Evolutionary conservation across 2,797 vertebrate genomes (phyloP).

Genomic region (Gambelia wislizenii): DNA sequence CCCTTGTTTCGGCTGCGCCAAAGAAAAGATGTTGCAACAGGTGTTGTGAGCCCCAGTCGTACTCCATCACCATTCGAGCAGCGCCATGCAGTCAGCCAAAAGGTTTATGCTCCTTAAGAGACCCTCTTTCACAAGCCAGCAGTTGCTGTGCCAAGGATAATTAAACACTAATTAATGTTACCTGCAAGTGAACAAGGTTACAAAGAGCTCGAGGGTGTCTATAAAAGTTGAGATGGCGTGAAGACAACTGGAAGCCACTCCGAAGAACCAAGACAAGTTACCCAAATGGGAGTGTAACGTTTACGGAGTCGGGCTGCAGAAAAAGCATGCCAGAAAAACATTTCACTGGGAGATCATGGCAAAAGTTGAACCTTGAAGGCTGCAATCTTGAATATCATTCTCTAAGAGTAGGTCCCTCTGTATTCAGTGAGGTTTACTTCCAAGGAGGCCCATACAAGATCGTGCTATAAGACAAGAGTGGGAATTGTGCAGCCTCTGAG

Average conservation of each 20-base stretch:
- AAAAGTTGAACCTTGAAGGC: neutral
- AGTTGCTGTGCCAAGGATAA: conserved; percentile 4
- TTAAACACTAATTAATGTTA: conserved; percentile 42
- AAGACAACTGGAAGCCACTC: conserved; percentile 6
- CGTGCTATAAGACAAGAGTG: no score
- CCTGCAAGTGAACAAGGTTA: neutral
- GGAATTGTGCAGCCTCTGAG: no score
- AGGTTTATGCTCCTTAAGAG: conserved; percentile 14
- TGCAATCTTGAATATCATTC: neutral
- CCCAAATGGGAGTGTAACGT: neutral
- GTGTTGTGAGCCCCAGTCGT: neutral
- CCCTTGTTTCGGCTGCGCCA: neutral
- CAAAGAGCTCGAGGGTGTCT: conserved; percentile 19
- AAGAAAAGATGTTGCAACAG: neutral
- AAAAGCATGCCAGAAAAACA: no score
- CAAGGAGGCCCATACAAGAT: no score
- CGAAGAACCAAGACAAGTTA: neutral
- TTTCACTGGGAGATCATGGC: neutral
- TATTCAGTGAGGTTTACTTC: neutral
- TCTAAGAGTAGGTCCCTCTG: neutral
- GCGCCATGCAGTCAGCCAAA: neutral
- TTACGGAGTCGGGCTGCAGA: rapidly evolving
- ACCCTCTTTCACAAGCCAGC: conserved; percentile 27
- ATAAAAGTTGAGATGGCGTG: conserved; percentile 28
- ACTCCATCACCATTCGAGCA: neutral